phyloP scores from a whole-genome alignment of 2,113 vertebrate genomes.

The Rhegmatorhina hoffmannsi region DNA sequence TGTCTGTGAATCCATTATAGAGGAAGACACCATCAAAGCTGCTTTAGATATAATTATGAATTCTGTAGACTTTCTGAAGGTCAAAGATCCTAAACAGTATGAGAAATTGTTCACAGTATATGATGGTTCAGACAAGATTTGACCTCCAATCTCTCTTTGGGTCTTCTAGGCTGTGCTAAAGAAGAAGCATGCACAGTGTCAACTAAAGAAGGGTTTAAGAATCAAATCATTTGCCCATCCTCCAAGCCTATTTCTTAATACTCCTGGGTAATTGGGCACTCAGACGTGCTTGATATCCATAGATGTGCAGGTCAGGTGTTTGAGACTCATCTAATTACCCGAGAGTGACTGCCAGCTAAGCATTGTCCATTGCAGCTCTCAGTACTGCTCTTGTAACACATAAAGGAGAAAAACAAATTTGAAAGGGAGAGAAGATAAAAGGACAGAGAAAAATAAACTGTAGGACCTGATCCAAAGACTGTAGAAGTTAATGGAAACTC shows the following conservation, averaged over 20 bases:
- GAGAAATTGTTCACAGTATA: slow-evolving; percentile 54
- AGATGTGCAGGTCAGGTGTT: slow-evolving; percentile 66
- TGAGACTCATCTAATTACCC: slow-evolving; percentile 66
- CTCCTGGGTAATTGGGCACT: slow-evolving; percentile 63
- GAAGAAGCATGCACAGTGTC: not conserved
- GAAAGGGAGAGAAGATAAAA: slow-evolving; percentile 72
- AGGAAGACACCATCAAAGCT: slow-evolving; percentile 57
- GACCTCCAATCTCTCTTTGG: slow-evolving; percentile 43
- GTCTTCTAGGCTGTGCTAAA: slow-evolving; percentile 47
- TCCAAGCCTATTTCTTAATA: slow-evolving; percentile 61
- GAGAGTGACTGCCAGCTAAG: slow-evolving; percentile 51
- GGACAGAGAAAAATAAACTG: slow-evolving; percentile 46
- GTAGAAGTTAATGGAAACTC: slow-evolving; percentile 63
- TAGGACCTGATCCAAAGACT: slow-evolving; percentile 52
- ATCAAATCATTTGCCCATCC: slow-evolving; percentile 56
- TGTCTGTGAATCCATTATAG: slow-evolving; percentile 74
- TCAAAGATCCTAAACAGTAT: slow-evolving; percentile 59
- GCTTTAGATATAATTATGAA: slow-evolving; percentile 73
- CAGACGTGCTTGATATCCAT: slow-evolving; percentile 60
- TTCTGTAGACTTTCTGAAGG: slow-evolving; percentile 56
- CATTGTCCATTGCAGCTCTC: slow-evolving; percentile 64
- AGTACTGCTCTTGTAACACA: slow-evolving; percentile 60
- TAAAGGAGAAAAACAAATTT: slow-evolving; percentile 71
- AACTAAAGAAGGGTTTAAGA: slow-evolving; percentile 46
- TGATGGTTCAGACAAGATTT: slow-evolving; percentile 37